Base-by-base conservation (phyloP, 2,797 vertebrate genomes). In the Sciurus carolinensis region DNA sequence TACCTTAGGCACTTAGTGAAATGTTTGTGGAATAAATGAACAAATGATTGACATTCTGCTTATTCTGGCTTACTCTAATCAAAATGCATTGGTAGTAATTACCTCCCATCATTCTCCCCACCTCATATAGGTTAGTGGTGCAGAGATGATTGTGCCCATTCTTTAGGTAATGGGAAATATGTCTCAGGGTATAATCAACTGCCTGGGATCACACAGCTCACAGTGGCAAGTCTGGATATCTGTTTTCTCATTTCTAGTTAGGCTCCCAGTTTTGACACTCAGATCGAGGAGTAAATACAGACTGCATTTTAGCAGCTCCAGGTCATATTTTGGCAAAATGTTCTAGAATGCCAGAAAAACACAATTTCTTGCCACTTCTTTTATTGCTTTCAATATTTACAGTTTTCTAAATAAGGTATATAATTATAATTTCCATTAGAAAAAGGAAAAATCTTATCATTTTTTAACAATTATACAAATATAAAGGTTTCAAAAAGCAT, bases 391-490 rank as follows among this genome's bases (percentile, higher is more conserved):
- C 50, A 92, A 50, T 86, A 84, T 76, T 81, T 86, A 91, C 87
- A 20, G 1, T 79, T 93, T 92, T 94, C 20, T 76, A 84, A 82
- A 81, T n/a, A 95, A 93, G 87, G 80, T 75, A n/a, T 73, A 26
- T 82, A 28, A 85, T 84, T 80, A 80, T 0, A 90, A 73, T 82
- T 86, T 5, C 14, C 28, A 85, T 71, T 79, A 73, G 30, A 80
- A 91, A 72, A 80, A 87, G 47, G 26, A 26, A 95, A 11, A 77
- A 57, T 42, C 8, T 69, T 72, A 92, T 17, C 0, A 10, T 50
- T 82, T 22, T 87, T 52, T 18, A 39, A 92, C 54, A 83, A 2
- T 42, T 59, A 42, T 22, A 44, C 33, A 69, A 36, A 82, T 67
- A 59, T 87, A 71, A 64, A 54, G 6, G 6, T 57, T 69, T 1